Evolutionary conservation across 2,113 vertebrate genomes (phyloP), one percentile per base, ranked within the genome.

Genomic region (Syngnathus scovelli): DNA sequence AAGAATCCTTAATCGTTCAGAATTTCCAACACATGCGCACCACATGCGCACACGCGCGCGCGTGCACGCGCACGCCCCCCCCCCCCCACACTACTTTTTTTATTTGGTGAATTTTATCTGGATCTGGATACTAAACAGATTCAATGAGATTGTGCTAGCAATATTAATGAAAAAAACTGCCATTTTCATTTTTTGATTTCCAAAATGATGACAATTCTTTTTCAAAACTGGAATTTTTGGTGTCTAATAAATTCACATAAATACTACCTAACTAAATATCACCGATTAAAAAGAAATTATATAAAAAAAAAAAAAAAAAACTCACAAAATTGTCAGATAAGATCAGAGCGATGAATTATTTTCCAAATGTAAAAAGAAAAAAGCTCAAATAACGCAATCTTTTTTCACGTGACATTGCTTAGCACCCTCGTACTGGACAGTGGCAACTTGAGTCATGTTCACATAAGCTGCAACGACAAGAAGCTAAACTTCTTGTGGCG

Each of bases 1-100:
- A 48, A 78, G 76, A 72, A 79, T 52, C 46, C 55, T 61, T 59
- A 58, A 68, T 75, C 64, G 75, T 75, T 60, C 7, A 65, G 46
- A n/a, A 66, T 80, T 79, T 71, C 64, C 46, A 79, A 80, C 71
- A 67, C 72, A 74, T 11, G 39, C 7, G 27, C 27, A 13, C 1
- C 10, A 37, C 58, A 60, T 8, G 11, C n/a, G 3, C 71, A 67
- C 72, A 74, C 12, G 39, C 39, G 27, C 27, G 27, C 27, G 4
- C 19, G 27, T n/a, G 54, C 27, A n/a, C 21, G 6, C 33, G 9
- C 68, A 10, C 16, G n/a, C 23, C 23, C 23, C 23, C 23, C 23
- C 23, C 23, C 23, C 23, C 23, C 23, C 23, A 23, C 23, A 23
- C 10, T 33, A 0, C 11, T 5, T 21, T 12, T 12, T 62, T 41